Evolutionary conservation across 1,140 invertebrate species (phyloP), one percentile per base, ranked within the genome.

Genomic region (Phortica variegata): DNA sequence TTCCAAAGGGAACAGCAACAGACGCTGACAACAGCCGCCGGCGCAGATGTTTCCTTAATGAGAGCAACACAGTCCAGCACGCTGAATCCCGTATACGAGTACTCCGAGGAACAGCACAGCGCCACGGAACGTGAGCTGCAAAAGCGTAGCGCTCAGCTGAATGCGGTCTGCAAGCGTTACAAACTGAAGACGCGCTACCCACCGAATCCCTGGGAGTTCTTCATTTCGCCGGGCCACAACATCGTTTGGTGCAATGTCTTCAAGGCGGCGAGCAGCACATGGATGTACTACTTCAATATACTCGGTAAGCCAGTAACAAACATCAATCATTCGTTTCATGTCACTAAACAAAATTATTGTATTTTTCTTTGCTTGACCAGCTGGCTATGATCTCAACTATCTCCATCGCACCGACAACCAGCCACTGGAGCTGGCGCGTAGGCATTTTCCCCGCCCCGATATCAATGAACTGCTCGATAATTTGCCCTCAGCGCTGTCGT

Each of bases 281-380:
- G 87, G 87, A 82, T 90, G 80, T 88, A 88, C 73, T 87, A 88
- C 73, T 87, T 88, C 56, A 88, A 88, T 78, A 80, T 87, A 66
- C 70, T 87, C 32, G 82, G 83, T 79, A 77, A 78, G 59, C 43
- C 6, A 7, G 26, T 12, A 29, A 12, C 26, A 29, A 6, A 29
- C 51, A 51, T 29, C 29, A 41, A 18, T 16, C 20, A 45, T 19
- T 43, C 3, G 19, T 29, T 42, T 31, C 38, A 13, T 9, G 8
- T 40, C 21, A 23, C 15, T 41, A 23, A 32, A 3, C 29, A 8
- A 31, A 31, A 31, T 31, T 31, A 12, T 17, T 16, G 33, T 21
- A 33, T 31, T 43, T 2, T 43, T 44, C 4, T 32, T 3, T 77
- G 76, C 58, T 36, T 46, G 10, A 3, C 12, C 51, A 82, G 82